phyloP scores from a whole-genome alignment of 2,113 vertebrate species.

The Tenebrosternarchus preto region DNA sequence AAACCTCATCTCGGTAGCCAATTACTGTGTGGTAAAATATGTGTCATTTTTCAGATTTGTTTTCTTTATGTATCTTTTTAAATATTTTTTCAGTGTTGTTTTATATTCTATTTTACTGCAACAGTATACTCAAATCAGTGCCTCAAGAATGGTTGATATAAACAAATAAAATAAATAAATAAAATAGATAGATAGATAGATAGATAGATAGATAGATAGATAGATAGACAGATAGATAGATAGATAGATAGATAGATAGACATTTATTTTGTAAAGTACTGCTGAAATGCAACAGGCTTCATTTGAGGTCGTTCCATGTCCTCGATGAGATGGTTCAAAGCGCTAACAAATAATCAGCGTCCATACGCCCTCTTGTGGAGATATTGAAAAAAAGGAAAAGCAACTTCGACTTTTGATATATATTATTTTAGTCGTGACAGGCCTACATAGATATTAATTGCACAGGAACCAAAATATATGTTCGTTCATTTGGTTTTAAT shows the following conservation, averaged over 20 bases:
- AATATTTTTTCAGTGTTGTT: too few relatives aligned
- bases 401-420: neutral
- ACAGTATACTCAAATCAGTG: neutral
- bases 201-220: too few relatives aligned
- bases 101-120: neutral
- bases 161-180: too few relatives aligned
- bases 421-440: conserved; percentile 17
- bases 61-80: too few relatives aligned
- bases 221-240: too few relatives aligned
- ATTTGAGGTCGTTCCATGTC: neutral
- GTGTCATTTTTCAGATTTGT: too few relatives aligned
- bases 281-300: conserved; percentile 41
- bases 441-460: too few relatives aligned
- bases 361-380: conserved; percentile 57
- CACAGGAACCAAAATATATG: too few relatives aligned
- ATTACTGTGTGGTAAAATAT: too few relatives aligned
- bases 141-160: neutral
- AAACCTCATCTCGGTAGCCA: neutral
- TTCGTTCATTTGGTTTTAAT: too few relatives aligned
- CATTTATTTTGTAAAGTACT: neutral
- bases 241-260: too few relatives aligned
- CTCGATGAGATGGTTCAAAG: neutral
- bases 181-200: too few relatives aligned
- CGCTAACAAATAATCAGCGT: conserved; percentile 27
- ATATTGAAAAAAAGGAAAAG: neutral